Base-by-base conservation (phyloP, 1,140 invertebrate species). In the Ruditapes philippinarum region DNA sequence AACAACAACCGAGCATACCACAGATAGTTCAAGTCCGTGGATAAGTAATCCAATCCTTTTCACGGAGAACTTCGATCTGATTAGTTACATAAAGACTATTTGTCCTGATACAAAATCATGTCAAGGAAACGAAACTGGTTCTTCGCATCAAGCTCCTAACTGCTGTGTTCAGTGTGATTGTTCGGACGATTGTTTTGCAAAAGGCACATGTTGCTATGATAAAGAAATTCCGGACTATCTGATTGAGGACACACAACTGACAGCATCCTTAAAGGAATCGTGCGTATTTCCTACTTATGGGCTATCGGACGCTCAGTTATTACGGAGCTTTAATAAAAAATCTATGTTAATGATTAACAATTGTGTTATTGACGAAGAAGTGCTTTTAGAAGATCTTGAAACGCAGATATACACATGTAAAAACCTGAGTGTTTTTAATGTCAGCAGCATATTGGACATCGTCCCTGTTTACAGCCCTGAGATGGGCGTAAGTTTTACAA, bases 151-250 rank as follows among this genome's bases (percentile, higher is more conserved):
- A 31, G 9, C 1, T 28, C 12, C 22, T 11, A 70, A 1, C 22
- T 70, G 65, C 14, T 70, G 65, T 40, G 17, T 19, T 1, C 14
- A 36, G 14, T 70, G 65, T 38, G 65, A 70, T 38, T 70, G 65
- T 40, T 38, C 33, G 19, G 65, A 70, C 14, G 65, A 70, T 3
- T 70, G 65, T 70, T 70, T 70, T n/a, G 65, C 22, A 22, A 70
- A 70, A 38, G 65, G 65, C 33, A 70, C 36, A 11, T 70, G 65
- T 70, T 70, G 65, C 33, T 25, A 70, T 70, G 65, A 70, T 33
- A 70, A 70, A 70, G 65, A 38, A 22, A 36, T 38, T 11, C 65
- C 65, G 19, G 17, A 1, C 4, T 17, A 70, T n/a, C 0, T 70
- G 33, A 70, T 9, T 70, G 31, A 40, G 1, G 33, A 70, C 3